These are phyloP conservation scores for Chironomus tentans DNA, from an alignment of 2,888 invertebrate species.

Conservation along the genomic window DNA sequence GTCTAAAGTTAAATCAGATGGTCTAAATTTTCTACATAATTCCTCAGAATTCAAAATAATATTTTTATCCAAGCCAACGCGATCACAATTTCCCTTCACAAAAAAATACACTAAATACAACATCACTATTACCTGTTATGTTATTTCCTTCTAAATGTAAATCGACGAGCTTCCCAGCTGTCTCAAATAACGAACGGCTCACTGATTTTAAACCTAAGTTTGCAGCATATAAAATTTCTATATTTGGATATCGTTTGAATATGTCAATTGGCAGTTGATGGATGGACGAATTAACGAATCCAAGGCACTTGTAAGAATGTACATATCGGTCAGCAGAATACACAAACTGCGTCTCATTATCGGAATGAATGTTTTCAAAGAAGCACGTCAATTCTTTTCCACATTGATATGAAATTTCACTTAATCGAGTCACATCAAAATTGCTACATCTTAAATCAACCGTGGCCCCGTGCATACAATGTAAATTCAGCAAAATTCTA, in stretches of 20 bases:
- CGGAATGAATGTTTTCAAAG: not conserved
- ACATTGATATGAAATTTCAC: constrained; percentile 23
- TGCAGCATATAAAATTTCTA: constrained; percentile 16
- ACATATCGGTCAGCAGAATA: constrained; percentile 12
- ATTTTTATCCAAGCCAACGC: no score
- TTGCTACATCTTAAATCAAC: constrained; percentile 15
- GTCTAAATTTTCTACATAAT: no score
- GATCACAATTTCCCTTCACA: no score
- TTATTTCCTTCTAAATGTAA: constrained; percentile 17
- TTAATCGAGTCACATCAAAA: constrained; percentile 8
- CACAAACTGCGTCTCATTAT: constrained; percentile 19
- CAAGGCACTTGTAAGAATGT: constrained; percentile 10
- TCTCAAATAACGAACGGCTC: not conserved
- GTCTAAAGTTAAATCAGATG: no score
- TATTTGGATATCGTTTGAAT: constrained; percentile 14
- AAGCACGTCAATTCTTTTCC: constrained; percentile 17
- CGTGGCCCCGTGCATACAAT: not conserved
- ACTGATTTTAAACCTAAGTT: constrained; percentile 5
- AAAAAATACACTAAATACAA: no score
- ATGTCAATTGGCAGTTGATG: constrained; percentile 17
- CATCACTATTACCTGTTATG: not conserved
- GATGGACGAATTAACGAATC: constrained; percentile 18
- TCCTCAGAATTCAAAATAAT: no score
- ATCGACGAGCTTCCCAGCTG: constrained; percentile 8
- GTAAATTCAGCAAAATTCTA: not conserved